Conservation (phyloP, 2,113 vertebrate genomes). For the Planiliza haematocheilus region DNA sequence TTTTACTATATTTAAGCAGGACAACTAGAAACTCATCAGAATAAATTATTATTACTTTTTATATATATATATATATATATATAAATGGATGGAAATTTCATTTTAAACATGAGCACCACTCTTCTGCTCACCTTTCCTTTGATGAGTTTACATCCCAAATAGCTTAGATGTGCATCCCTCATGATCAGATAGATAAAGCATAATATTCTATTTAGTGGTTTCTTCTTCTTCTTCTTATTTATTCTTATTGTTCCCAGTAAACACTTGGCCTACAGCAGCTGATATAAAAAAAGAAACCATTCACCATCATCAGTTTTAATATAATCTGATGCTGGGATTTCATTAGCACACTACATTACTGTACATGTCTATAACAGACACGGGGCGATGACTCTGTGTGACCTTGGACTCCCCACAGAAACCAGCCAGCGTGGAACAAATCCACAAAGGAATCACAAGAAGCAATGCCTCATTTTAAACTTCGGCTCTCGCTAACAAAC, state of each 20-base stretch:
- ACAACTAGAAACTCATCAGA: neutral
- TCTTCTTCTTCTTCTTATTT: neutral
- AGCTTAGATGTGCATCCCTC: too few species aligned
- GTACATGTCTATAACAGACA: slow-evolving; percentile 28
- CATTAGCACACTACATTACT: slow-evolving; percentile 32
- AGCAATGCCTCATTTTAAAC: slow-evolving; percentile 27
- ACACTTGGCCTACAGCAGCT: neutral
- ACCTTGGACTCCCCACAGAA: slow-evolving; percentile 29
- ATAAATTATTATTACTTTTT: neutral
- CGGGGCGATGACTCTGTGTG: slow-evolving; percentile 35
- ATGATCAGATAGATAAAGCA: slow-evolving; percentile 11
- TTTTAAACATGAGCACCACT: neutral
- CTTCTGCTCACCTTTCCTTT: too few species aligned
- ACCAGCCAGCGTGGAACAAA: slow-evolving; percentile 24
- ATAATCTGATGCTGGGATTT: slow-evolving; percentile 35
- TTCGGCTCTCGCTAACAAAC: slow-evolving; percentile 16
- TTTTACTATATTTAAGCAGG: neutral
- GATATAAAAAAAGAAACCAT: slow-evolving; percentile 1
- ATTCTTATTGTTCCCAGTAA: neutral
- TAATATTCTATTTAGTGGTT: neutral
- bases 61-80: too few species aligned
- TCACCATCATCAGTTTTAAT: slow-evolving; percentile 12
- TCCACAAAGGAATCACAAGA: slow-evolving; percentile 23
- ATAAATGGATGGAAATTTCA: neutral
- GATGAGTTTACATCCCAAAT: neutral